Base-by-base conservation (phyloP, 2,113 vertebrate species). In the Myocastor coypus region DNA sequence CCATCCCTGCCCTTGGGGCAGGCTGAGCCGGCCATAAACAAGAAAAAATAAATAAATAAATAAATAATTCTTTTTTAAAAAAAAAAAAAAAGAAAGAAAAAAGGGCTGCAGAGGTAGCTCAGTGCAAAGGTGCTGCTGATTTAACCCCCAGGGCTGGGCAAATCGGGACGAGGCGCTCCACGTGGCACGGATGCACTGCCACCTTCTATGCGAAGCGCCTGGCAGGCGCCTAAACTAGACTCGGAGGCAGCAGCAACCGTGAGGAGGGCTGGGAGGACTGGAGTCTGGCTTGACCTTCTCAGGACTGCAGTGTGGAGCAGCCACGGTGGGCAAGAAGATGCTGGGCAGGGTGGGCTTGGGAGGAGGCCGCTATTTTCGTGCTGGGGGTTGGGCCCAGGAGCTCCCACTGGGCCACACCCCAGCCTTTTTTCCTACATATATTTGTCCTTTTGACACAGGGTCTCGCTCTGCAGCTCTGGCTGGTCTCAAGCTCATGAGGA, bases 261-360 rank as follows among this genome's bases (percentile, higher is more conserved):
- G 82, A 37, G 30, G 8, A 87, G 75, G 69, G 52, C 13, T 6
- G 0, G 2, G 37, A 59, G 4, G 30, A 19, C 19, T 9, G 7
- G 24, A 42, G 28, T 24, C 40, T 46, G 73, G 6, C 4, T 24
- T 37, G n/a, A 5, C 66, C 10, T 13, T 82, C 81, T 0, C 0
- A 0, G 57, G 40, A 61, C 32, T 5, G 28, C 85, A 68, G 40
- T 37, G 34, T n/a, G 4, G 57, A 30, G 11, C 9, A 42, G 55
- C 19, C 69, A 22, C 32, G 83, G 30, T 34, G 55, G 32, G 3
- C n/a, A n/a, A n/a, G n/a, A 34, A 42, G 52, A 57, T 5, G 50
- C 73, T 77, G 13, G 71, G 73, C 73, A 2, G 40, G 26, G 37
- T 20, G 68, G 34, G 22, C 3, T 11, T 24, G 20, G 2, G 59